Percentiles rank a stretch among this genome's conserved stretches.
These are phyloP conservation scores for Peromyscus polionotus DNA, from an alignment of 2,113 vertebrate species.

Conservation along the genomic window DNA sequence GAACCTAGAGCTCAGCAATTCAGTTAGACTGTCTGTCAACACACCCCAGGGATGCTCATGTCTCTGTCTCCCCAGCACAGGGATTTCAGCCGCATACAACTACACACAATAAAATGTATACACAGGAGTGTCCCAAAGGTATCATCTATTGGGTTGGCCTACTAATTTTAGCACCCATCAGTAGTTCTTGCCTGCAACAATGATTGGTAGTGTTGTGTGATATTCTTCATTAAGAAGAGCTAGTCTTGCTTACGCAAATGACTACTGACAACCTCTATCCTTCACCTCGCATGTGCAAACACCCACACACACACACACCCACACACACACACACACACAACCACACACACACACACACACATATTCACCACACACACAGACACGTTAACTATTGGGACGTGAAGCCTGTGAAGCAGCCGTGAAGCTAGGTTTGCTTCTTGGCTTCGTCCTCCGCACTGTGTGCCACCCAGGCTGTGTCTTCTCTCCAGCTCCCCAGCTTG, in stretches of 20 bases:
- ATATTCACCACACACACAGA: not conserved
- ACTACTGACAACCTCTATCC: not conserved
- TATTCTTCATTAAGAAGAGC: conserved; percentile 22
- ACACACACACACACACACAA: not conserved
- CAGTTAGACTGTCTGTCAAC: not conserved
- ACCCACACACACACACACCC: fast-evolving
- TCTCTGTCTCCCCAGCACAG: not conserved
- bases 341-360: fast-evolving
- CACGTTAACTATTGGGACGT: conserved; percentile 32
- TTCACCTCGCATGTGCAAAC: not conserved
- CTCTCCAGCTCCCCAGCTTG: conserved; percentile 52
- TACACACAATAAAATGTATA: not conserved
- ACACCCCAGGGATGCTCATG: no score
- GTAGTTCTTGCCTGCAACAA: not conserved
- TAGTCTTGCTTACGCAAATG: conserved; percentile 5
- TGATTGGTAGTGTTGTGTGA: conserved; percentile 10
- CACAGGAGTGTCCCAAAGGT: not conserved
- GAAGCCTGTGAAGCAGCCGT: not conserved
- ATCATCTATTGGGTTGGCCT: not conserved
- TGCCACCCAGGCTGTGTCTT: not conserved
- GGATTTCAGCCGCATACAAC: not conserved
- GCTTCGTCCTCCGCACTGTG: not conserved
- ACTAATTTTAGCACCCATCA: not conserved
- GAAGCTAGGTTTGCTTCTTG: not conserved
- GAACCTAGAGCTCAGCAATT: not conserved